Base-by-base conservation (phyloP, 2,113 vertebrate species). In the Oostethus manadensis region DNA sequence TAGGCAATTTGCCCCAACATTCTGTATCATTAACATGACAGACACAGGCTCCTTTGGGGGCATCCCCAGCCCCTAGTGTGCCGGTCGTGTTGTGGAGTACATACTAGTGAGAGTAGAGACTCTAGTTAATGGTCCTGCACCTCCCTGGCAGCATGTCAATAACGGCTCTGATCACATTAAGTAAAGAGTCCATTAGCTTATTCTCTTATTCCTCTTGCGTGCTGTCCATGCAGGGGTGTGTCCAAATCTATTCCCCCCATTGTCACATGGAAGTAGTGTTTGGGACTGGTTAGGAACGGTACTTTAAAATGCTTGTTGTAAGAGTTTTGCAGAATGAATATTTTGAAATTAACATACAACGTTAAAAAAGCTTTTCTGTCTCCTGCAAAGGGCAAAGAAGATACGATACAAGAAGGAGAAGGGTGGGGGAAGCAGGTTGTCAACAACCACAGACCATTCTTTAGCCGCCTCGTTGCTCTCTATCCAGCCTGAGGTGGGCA, bases 71-170 rank as follows among this genome's bases (percentile, higher is more conserved):
- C 70, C 76, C 56, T 13, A 57, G 65, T 29, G 59, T 78, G 62
- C 64, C 67, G 63, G 61, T 56, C 58, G 56, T 50, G 59, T 65
- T 60, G 79, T 78, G 77, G 81, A 83, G 75, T 73, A 77, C 63
- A 77, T 73, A 77, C 63, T 74, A 76, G 67, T 22, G 17, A 63
- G 56, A 77, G 64, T 54, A 78, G 69, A 78, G 75, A 91, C 88
- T 89, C 87, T 88, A 93, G 92, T 93, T 98, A 98, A 98, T 98
- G 93, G 94, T 90, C 92, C 91, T 93, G 92, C 87, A 62, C 95
- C 92, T 97, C 95, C 93, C 93, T 97, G 94, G 94, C 93, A 93
- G 94, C 92, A 94, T 95, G 93, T 98, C 95, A 97, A 93, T 95
- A 98, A 95, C 93, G 91, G 89, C 90, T 94, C 91, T 97, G 95